Percentiles rank a stretch among this genome's conserved stretches.
Evolutionary conservation across 2,113 vertebrate species (phyloP).

Genomic region (Zapus hudsonius): DNA sequence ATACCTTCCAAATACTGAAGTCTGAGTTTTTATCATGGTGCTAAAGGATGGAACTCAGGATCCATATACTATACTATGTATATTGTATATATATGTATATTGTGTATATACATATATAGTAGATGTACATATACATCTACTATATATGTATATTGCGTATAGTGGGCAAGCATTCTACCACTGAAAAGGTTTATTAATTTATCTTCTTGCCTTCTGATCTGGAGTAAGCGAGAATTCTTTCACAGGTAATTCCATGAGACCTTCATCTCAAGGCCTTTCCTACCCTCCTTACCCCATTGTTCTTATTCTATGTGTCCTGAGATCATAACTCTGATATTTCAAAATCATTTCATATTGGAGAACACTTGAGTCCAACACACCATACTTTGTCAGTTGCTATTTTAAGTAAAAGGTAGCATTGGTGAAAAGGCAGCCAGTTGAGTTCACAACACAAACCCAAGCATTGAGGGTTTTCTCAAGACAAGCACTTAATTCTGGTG

Average conservation of each 20-base stretch:
- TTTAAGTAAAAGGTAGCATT: not conserved
- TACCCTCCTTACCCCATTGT: not conserved
- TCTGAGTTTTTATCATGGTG: not conserved
- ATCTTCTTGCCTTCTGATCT: not conserved
- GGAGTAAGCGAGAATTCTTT: not conserved
- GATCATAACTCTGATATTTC: not conserved
- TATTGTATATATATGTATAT: too few relatives aligned
- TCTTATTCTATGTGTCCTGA: not conserved
- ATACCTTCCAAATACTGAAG: not conserved
- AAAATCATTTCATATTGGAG: not conserved
- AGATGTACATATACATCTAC: too few relatives aligned
- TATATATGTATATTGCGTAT: not conserved
- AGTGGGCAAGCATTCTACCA: not conserved
- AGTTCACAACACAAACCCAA: not conserved
- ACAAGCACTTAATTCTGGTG: not conserved
- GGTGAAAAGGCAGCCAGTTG: not conserved
- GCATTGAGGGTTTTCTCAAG: not conserved
- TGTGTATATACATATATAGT: not conserved
- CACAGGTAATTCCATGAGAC: not conserved
- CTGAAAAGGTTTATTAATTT: not conserved
- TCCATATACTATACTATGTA: too few relatives aligned
- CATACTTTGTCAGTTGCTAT: not conserved
- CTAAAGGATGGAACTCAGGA: not conserved
- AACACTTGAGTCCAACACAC: not conserved
- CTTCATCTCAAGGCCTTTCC: not conserved